Conservation (phyloP, 2,888 invertebrate genomes). For the Mythimna loreyi region DNA sequence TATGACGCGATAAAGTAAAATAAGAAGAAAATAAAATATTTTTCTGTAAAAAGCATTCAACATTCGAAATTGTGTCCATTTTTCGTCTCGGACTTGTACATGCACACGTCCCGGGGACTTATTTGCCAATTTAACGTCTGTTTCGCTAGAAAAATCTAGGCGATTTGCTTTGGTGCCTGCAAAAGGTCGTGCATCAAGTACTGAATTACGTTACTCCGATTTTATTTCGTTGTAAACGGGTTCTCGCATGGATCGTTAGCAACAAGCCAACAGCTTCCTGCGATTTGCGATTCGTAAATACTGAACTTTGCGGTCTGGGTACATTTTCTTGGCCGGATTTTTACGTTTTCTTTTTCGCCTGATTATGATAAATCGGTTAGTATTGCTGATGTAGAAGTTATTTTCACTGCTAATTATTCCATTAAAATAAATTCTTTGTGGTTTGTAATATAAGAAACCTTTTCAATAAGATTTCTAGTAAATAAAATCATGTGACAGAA, state of each 20-base stretch:
- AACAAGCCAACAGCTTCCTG: conserved; percentile 46
- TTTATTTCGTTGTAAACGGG: conserved; percentile 68
- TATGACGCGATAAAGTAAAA: no score
- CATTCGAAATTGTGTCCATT: conserved; percentile 9
- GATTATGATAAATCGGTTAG: conserved; percentile 20
- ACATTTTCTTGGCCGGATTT: conserved; percentile 33
- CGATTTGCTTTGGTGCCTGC: conserved; percentile 72
- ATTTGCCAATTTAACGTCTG: conserved; percentile 76
- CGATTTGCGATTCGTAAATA: conserved; percentile 35
- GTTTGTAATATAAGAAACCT: background rate
- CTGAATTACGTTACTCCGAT: conserved; percentile 71
- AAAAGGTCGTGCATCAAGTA: conserved; percentile 67
- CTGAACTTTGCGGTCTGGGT: conserved; percentile 29
- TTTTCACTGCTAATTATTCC: background rate
- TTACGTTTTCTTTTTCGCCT: conserved; percentile 24
- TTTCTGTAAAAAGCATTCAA: background rate
- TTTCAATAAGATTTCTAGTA: background rate
- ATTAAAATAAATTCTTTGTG: background rate
- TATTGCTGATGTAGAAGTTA: background rate
- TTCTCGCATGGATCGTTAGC: conserved; percentile 70
- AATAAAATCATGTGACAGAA: no score
- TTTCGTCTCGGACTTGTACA: conserved; percentile 48
- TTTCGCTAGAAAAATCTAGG: conserved; percentile 75
- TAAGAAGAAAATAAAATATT: background rate
- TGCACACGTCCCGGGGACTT: conserved; percentile 63